Percentiles rank a stretch among this genome's conserved stretches.
Conservation (phyloP, 2,797 vertebrate genomes). For the Coilia nasus region DNA sequence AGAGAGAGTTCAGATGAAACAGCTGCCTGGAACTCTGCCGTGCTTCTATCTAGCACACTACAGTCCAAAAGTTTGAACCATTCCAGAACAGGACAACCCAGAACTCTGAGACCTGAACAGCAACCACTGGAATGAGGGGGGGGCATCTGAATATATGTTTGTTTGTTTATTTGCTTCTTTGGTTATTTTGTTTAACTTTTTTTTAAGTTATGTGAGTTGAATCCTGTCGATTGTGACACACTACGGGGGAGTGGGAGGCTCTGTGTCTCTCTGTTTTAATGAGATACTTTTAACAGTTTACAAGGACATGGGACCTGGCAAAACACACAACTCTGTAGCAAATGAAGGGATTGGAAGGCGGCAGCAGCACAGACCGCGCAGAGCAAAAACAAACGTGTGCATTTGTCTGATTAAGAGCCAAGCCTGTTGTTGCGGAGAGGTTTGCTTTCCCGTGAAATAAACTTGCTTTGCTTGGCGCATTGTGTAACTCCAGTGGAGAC, state of each 20-base stretch:
- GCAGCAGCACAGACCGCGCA: too few relatives aligned
- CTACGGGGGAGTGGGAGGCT: neutral
- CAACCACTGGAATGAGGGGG: neutral
- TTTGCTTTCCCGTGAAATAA: neutral
- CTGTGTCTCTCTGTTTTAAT: neutral
- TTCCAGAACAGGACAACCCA: neutral
- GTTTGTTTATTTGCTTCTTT: too few relatives aligned
- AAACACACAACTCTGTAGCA: neutral
- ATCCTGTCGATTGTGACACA: neutral
- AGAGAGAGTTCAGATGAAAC: neutral
- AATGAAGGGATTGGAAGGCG: neutral
- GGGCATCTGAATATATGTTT: too few relatives aligned
- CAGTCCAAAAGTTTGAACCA: neutral
- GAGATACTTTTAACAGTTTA: neutral
- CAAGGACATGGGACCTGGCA: neutral
- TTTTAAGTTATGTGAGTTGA: neutral
- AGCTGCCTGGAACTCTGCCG: neutral
- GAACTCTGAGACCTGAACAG: neutral
- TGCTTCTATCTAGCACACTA: neutral
- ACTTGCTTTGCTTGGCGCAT: neutral
- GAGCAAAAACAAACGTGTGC: neutral
- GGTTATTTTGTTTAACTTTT: neutral
- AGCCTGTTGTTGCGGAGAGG: neutral
- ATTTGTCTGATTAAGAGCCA: conserved; percentile 2
- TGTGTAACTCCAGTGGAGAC: neutral